These are phyloP conservation scores for Meles meles DNA, from an alignment of 2,113 vertebrate genomes.

Conservation along the genomic window DNA sequence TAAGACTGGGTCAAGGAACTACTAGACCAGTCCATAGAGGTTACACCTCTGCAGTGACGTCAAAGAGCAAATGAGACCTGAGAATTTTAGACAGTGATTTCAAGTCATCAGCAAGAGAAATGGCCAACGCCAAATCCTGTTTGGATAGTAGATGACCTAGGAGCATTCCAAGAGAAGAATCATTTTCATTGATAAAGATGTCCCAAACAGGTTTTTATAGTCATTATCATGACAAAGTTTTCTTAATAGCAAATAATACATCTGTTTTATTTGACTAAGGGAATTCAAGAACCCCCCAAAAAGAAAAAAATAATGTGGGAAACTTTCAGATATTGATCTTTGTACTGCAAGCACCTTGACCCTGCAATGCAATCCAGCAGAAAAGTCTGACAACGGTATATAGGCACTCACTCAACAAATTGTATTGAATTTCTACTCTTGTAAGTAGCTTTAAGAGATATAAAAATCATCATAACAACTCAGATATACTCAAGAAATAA, in stretches of 20 bases:
- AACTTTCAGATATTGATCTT: background rate
- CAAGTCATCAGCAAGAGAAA: background rate
- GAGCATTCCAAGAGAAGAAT: background rate
- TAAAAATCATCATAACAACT: background rate
- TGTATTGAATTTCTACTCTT: background rate
- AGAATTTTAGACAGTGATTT: background rate
- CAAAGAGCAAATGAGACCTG: background rate
- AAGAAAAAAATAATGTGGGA: background rate
- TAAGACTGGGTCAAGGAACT: background rate
- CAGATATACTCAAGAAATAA: background rate
- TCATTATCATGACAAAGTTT: background rate
- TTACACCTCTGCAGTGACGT: background rate
- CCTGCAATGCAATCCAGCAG: background rate
- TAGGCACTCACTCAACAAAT: background rate
- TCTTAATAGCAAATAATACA: background rate
- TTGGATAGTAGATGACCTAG: background rate
- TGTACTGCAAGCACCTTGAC: background rate
- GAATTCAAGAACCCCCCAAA: background rate
- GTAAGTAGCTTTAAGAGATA: background rate
- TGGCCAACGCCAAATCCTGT: background rate
- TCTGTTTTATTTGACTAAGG: background rate
- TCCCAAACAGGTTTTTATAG: background rate
- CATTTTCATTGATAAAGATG: background rate
- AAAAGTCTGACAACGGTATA: background rate
- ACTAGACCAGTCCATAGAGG: background rate